Evolutionary conservation across 2,888 invertebrate species (phyloP).

Genomic region (Argyresthia albistria): DNA sequence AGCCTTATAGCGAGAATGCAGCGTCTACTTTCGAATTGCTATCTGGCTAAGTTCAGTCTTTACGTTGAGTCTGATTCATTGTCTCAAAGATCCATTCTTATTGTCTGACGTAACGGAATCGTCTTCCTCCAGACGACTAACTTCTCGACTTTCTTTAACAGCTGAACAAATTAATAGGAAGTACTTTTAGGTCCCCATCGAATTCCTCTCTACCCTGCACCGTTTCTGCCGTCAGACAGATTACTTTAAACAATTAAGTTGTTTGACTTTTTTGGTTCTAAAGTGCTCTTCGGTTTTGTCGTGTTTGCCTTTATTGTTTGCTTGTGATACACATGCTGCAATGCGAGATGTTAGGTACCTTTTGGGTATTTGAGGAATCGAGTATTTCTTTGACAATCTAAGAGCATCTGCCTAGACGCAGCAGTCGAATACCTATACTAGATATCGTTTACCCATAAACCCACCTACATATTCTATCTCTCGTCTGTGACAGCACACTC

Average conservation of each 20-base stretch:
- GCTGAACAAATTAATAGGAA: slow-evolving; percentile 3
- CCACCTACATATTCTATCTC: too few relatives aligned
- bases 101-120: slow-evolving; percentile 1
- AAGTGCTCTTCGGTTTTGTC: too few relatives aligned
- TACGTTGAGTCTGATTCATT: slow-evolving; percentile 1
- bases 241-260: neutral
- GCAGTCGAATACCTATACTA: too few relatives aligned
- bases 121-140: neutral
- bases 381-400: too few relatives aligned
- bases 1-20: neutral
- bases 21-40: neutral
- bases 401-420: too few relatives aligned
- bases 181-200: neutral
- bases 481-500: neutral
- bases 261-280: neutral
- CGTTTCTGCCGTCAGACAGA: neutral
- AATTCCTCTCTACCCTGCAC: neutral
- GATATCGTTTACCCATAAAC: too few relatives aligned
- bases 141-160: neutral
- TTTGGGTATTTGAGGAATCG: too few relatives aligned
- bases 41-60: slow-evolving; percentile 1
- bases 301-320: too few relatives aligned
- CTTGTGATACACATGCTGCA: too few relatives aligned
- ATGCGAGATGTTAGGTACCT: too few relatives aligned
- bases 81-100: neutral